Evolutionary conservation across 2,797 vertebrate genomes (phyloP).

Genomic region (Malurus leucopterus): DNA sequence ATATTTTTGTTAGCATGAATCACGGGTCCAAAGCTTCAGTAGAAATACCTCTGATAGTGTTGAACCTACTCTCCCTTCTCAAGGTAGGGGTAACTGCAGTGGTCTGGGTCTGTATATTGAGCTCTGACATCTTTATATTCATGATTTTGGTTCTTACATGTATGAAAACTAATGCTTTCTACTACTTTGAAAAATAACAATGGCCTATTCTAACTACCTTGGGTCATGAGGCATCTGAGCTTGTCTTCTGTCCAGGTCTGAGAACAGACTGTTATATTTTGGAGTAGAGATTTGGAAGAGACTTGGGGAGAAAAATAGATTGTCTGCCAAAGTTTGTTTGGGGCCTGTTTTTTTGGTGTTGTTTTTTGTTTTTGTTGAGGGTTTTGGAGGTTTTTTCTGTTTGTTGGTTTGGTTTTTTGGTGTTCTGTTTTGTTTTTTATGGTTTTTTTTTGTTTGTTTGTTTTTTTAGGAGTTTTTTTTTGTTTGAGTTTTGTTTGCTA

Average conservation of each 20-base stretch:
- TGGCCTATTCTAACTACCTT: neutral
- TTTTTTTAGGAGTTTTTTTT: no score
- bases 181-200: neutral
- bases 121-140: neutral
- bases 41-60: neutral
- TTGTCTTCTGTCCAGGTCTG: neutral
- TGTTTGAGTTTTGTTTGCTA: no score
- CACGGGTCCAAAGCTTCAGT: neutral
- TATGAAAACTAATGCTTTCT: neutral
- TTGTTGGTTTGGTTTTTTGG: no score
- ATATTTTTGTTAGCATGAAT: neutral
- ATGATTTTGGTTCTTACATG: neutral
- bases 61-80: neutral
- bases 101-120: neutral
- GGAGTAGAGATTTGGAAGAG: neutral
- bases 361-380: no score
- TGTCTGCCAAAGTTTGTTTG: neutral
- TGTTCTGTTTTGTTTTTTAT: no score
- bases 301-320: accelerated
- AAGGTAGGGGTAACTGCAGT: neutral
- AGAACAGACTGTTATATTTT: neutral
- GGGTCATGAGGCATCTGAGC: neutral
- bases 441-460: no score
- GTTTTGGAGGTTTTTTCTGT: no score
- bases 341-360: neutral